Evolutionary conservation across 2,797 vertebrate species (phyloP).

Genomic region (Sciaenops ocellatus): DNA sequence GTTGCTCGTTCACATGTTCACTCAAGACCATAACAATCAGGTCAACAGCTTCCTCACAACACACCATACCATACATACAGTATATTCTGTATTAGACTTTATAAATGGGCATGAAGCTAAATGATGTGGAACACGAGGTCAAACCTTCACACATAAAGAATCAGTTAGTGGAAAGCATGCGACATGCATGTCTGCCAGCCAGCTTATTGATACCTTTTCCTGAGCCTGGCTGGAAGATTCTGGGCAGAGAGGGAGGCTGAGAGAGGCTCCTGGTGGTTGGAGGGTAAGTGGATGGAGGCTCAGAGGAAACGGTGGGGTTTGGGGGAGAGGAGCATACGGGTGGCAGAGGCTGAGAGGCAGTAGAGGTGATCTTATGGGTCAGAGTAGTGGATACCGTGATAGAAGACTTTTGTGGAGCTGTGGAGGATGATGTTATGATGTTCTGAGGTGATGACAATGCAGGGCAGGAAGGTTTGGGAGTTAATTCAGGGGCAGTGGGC

Average conservation of each 20-base stretch:
- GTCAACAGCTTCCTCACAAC: conserved; percentile 12
- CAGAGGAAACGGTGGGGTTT: conserved; percentile 42
- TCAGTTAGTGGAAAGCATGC: conserved; percentile 38
- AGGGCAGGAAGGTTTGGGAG: conserved; percentile 22
- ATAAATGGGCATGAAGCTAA: background rate
- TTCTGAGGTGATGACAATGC: conserved; percentile 15
- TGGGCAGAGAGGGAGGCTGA: conserved; percentile 84
- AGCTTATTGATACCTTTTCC: conserved; percentile 79
- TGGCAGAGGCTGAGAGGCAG: conserved; percentile 33
- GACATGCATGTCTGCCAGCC: conserved; percentile 37
- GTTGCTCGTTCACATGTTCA: no score
- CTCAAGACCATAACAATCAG: background rate
- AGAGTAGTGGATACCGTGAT: conserved; percentile 28
- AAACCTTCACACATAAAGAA: conserved; percentile 15
- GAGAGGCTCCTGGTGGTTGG: conserved; percentile 53
- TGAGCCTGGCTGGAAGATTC: conserved; percentile 83
- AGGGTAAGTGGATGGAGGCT: conserved; percentile 33
- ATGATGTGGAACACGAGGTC: background rate
- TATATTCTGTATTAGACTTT: background rate
- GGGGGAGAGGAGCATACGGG: conserved; percentile 25
- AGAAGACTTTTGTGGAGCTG: conserved; percentile 21
- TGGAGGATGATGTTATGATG: conserved; percentile 37
- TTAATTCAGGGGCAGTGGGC: background rate
- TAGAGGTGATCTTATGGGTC: conserved; percentile 25
- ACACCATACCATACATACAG: background rate